Evolutionary conservation across 2,888 invertebrate genomes (phyloP).

Genomic region (Zaprionus bogoriensis): DNA sequence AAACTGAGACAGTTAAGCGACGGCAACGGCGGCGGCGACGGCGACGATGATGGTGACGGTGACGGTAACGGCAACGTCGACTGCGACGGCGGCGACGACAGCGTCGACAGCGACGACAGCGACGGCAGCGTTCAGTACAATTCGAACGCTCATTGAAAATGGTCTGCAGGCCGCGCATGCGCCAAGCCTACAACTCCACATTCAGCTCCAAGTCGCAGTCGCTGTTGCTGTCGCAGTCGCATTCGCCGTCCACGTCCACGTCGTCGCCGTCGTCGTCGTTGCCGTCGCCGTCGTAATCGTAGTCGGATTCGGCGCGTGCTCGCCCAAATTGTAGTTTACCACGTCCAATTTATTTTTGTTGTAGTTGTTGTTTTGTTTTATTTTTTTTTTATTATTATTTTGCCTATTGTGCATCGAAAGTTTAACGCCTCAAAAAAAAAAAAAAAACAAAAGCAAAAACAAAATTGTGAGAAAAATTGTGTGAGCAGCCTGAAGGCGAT

Average conservation of each 20-base stretch:
- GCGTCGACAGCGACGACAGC: background rate
- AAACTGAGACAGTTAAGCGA: conserved; percentile 4
- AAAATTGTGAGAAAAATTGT: conserved; percentile 38
- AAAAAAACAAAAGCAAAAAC: conserved; percentile 2
- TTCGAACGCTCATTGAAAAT: conserved; percentile 75
- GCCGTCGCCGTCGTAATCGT: background rate
- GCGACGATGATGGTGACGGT: background rate
- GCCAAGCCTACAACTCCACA: conserved; percentile 48
- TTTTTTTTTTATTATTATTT: conserved; percentile 31
- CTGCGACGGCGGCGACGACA: conserved; percentile 5
- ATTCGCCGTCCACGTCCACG: conserved; percentile 4
- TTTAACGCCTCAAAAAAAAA: conserved; percentile 22
- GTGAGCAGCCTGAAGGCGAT: conserved; percentile 12
- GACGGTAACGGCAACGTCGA: conserved; percentile 1
- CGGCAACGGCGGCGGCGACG: background rate
- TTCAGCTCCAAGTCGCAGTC: conserved; percentile 28
- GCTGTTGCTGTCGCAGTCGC: conserved; percentile 1
- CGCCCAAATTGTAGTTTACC: conserved; percentile 19
- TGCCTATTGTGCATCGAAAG: conserved; percentile 35
- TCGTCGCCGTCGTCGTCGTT: conserved; percentile 6
- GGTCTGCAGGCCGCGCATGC: conserved; percentile 72
- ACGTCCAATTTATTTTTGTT: conserved; percentile 11
- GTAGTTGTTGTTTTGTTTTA: conserved; percentile 10
- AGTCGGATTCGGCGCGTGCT: conserved; percentile 30
- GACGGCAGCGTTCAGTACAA: conserved; percentile 58